Base-by-base conservation (phyloP, 1,140 invertebrate genomes). In the Sinonovacula constricta region DNA sequence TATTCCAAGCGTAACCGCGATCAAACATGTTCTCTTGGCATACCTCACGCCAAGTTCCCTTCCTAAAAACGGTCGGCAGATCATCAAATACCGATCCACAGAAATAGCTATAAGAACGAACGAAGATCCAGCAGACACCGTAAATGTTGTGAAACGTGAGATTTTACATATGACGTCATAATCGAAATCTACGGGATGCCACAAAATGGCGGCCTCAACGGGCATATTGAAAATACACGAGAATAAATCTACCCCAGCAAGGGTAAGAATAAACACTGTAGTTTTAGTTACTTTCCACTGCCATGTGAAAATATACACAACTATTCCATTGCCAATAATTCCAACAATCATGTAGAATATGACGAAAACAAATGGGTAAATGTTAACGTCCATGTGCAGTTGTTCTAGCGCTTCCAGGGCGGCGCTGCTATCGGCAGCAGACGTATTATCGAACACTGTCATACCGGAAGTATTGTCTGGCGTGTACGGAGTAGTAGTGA, bases 141-240 rank as follows among this genome's bases (percentile, higher is more conserved):
- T 69, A 30, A 78, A 78, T 0, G 75, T 78, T 22, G 67, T 70
- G 24, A 15, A 78, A 22, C 75, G 56, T 2, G 75, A 78, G 5
- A 78, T 70, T 26, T 78, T 78, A 54, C 75, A 78, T 12, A 78
- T n/a, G n/a, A 78, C 31, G 26, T 78, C 75, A 54, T 69, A 53
- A 54, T 78, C 75, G 54, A 78, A 78, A 34, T 51, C 36, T 12
- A 62, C 39, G 5, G 75, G 75, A 26, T 70, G 60, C 66, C 66
- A 63, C 10, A 78, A 60, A 26, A 78, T 78, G 45, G 75, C 75
- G 5, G 66, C 75, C 34, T 78, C 75, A 12, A 59, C 53, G 4
- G 75, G 75, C 66, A 78, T 78, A 53, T 78, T 78, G 3, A 78
- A 53, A n/a, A 70, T 12, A 60, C 75, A 78, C 3, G 66, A 69